Percentiles rank a stretch among this genome's conserved stretches.
Conservation (phyloP, 1,140 invertebrate genomes). For the Zaprionus davidi region DNA sequence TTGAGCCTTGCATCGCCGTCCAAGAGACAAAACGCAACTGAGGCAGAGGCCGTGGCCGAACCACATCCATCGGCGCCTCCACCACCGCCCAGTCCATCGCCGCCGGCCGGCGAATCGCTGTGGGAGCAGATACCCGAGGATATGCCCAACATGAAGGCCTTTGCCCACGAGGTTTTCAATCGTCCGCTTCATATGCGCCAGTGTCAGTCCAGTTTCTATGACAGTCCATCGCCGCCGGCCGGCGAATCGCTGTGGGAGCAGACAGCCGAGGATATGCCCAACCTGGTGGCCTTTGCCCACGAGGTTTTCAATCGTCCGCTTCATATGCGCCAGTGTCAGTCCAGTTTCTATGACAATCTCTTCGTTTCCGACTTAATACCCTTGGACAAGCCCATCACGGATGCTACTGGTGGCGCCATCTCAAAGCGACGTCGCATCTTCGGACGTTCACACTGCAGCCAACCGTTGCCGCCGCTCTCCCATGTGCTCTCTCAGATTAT, state of each 20-base stretch:
- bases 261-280: conserved; percentile 28
- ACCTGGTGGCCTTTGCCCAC: conserved; percentile 32
- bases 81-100: not conserved
- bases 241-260: conserved; percentile 35
- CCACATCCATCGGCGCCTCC: conserved; percentile 7
- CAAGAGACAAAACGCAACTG: not conserved
- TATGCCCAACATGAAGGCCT: conserved; percentile 26
- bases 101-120: conserved; percentile 9
- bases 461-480: conserved; percentile 45
- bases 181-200: conserved; percentile 24
- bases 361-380: conserved; percentile 55
- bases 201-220: conserved; percentile 12
- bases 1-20: not conserved
- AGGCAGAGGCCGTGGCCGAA: not conserved
- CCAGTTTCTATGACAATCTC: conserved; percentile 25
- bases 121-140: conserved; percentile 35
- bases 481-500: conserved; percentile 30
- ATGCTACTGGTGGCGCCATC: conserved; percentile 55
- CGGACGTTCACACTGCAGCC: conserved; percentile 34
- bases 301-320: conserved; percentile 39
- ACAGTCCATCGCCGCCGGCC: conserved; percentile 6
- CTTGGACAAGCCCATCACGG: conserved; percentile 48
- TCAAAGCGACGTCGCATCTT: conserved; percentile 39
- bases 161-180: conserved; percentile 44
- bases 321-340: conserved; percentile 15